A percentile compares a stretch with the other conserved stretches of the same genome.
phyloP scores from a whole-genome alignment of 2,888 invertebrate genomes.

The Cyclophora albipunctata region DNA sequence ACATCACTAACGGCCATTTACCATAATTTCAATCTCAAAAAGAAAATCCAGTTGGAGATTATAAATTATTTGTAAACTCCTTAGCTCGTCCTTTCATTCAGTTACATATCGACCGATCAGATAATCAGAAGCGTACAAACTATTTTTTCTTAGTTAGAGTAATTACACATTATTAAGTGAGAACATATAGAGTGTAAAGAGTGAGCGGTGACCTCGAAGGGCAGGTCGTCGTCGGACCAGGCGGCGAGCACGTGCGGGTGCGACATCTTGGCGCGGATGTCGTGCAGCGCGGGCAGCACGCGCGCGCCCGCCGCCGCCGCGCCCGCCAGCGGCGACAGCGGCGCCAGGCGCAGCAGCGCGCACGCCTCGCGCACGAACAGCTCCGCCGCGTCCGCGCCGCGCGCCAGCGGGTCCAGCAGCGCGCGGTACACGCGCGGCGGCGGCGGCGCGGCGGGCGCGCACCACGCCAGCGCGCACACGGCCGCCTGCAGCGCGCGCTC shows the following conservation, averaged over 20 bases:
- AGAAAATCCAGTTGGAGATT: too few relatives aligned
- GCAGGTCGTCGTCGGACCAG: slow-evolving; percentile 97
- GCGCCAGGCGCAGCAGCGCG: slow-evolving; percentile 87
- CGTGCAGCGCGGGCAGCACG: slow-evolving; percentile 94
- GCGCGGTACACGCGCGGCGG: slow-evolving; percentile 47
- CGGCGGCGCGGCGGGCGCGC: slow-evolving; percentile 46
- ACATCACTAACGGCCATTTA: too few relatives aligned
- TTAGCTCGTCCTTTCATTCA: too few relatives aligned
- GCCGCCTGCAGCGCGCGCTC: slow-evolving; percentile 60
- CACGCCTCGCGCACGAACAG: slow-evolving; percentile 95
- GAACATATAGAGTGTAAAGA: too few relatives aligned
- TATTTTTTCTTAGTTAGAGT: too few relatives aligned
- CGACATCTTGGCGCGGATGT: slow-evolving; percentile 79
- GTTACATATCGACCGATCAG: too few relatives aligned
- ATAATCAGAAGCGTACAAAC: too few relatives aligned
- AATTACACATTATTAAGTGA: too few relatives aligned
- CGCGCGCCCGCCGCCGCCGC: slow-evolving; percentile 95
- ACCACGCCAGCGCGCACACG: slow-evolving; percentile 68
- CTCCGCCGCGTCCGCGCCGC: slow-evolving; percentile 86
- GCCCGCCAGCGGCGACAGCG: slow-evolving; percentile 85
- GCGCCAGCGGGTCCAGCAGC: slow-evolving; percentile 51
- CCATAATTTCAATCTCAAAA: too few relatives aligned
- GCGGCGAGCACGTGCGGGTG: slow-evolving; percentile 86
- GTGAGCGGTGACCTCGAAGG: slow-evolving; percentile 74
- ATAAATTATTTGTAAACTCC: too few relatives aligned